These are phyloP conservation scores for Craterocephalus amniculus DNA, from an alignment of 2,797 vertebrate genomes.

Conservation along the genomic window DNA sequence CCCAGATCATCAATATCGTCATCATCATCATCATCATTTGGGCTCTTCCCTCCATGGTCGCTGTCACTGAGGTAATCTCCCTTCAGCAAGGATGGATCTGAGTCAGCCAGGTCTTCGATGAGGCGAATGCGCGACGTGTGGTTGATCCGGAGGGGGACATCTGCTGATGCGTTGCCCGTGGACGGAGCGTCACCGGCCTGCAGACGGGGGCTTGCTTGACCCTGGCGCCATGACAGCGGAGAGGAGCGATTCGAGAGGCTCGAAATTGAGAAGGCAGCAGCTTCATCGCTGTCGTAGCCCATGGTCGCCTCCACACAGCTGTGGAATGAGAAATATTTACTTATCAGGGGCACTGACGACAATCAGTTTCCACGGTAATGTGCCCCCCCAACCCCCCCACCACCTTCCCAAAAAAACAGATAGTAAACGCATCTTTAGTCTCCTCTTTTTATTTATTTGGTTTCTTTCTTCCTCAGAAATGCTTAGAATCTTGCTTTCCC, in stretches of 20 bases:
- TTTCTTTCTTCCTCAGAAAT: slow-evolving; percentile 3
- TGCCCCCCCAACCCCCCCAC: no score
- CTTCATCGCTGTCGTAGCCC: slow-evolving; percentile 94
- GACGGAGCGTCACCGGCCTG: slow-evolving; percentile 94
- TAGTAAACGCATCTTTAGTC: slow-evolving; percentile 18
- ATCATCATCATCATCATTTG: slow-evolving; percentile 64
- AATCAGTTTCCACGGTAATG: slow-evolving; percentile 9
- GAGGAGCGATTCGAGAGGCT: slow-evolving; percentile 95
- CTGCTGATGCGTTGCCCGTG: slow-evolving; percentile 80
- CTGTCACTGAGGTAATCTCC: slow-evolving; percentile 91
- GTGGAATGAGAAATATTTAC: slow-evolving; percentile 3
- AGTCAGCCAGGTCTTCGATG: slow-evolving; percentile 87
- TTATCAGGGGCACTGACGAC: neutral
- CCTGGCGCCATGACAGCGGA: slow-evolving; percentile 93
- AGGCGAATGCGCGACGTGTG: slow-evolving; percentile 90
- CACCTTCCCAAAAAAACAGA: neutral
- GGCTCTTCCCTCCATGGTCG: slow-evolving; percentile 85
- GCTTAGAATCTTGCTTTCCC: neutral
- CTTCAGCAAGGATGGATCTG: slow-evolving; percentile 89
- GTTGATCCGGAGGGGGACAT: slow-evolving; percentile 87
- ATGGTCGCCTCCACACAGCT: slow-evolving; percentile 89
- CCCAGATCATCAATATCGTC: slow-evolving; percentile 91
- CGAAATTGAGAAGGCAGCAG: slow-evolving; percentile 90
- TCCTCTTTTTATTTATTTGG: slow-evolving; percentile 25
- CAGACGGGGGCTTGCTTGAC: slow-evolving; percentile 93